A percentile compares a stretch with the other conserved stretches of the same genome.
Conservation (phyloP, 2,113 vertebrate species). For the Lamprologus speciosus region DNA sequence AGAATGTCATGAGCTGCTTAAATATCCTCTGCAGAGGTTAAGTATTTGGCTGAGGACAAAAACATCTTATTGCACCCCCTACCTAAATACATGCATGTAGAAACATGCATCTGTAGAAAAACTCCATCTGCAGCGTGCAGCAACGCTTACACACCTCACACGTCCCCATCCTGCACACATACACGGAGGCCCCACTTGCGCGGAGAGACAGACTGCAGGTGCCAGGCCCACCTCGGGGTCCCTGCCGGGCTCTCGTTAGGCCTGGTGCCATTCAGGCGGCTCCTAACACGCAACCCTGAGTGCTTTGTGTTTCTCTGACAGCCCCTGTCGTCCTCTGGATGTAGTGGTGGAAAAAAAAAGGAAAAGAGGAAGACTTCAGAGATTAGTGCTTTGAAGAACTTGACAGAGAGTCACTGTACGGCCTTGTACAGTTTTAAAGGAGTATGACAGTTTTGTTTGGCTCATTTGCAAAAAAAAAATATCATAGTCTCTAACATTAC, state of each 20-base stretch:
- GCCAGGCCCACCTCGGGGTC: conserved; percentile 51
- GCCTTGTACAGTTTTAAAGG: not conserved
- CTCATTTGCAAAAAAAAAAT: not conserved
- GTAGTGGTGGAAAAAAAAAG: not conserved
- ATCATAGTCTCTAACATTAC: not conserved
- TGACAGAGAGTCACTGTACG: not conserved
- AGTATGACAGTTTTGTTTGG: not conserved
- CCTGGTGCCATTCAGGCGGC: conserved; percentile 56
- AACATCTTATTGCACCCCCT: not conserved
- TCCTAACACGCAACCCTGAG: conserved; percentile 50
- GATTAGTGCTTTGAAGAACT: conserved; percentile 9
- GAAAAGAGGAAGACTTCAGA: conserved; percentile 14
- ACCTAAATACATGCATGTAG: not conserved
- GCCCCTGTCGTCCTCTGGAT: conserved; percentile 36
- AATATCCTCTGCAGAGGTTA: not conserved
- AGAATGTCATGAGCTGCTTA: not conserved
- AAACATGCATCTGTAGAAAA: not conserved
- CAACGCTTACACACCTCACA: not conserved
- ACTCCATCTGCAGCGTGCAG: not conserved
- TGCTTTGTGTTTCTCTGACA: conserved; percentile 58
- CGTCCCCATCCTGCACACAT: not conserved
- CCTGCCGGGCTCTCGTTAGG: conserved; percentile 55
- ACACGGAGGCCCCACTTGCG: not conserved
- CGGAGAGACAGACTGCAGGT: conserved; percentile 48
- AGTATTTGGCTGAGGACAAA: not conserved